These are phyloP conservation scores for Agrilus planipennis DNA, from an alignment of 1,140 invertebrate species.

Conservation along the genomic window DNA sequence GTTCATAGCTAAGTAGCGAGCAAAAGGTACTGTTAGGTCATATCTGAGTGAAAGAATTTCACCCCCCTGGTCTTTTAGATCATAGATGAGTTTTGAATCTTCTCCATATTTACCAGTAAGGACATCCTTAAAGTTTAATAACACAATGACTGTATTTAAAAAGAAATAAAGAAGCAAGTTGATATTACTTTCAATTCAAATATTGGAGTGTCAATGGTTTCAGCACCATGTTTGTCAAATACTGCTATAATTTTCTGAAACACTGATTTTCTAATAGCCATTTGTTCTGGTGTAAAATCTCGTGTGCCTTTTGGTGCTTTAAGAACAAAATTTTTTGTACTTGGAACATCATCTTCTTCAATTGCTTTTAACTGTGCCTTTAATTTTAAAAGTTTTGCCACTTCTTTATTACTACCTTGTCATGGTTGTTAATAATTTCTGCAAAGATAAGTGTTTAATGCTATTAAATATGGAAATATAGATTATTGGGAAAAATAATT, in stretches of 20 bases:
- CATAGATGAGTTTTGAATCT: constrained; percentile 98
- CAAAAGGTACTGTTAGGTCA: constrained; percentile 91
- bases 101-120: constrained; percentile 99
- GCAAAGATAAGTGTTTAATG: constrained; percentile 22
- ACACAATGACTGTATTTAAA: too few relatives aligned
- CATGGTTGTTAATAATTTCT: background rate
- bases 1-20: constrained; percentile 94
- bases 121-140: constrained; percentile 63
- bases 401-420: constrained; percentile 62
- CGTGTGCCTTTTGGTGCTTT: constrained; percentile 94
- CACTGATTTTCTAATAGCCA: constrained; percentile 82
- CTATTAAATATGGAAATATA: constrained; percentile 5
- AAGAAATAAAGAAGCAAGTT: background rate
- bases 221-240: constrained; percentile 96
- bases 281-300: constrained; percentile 90
- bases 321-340: constrained; percentile 64
- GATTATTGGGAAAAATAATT: constrained; percentile 6
- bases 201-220: constrained; percentile 97
- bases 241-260: constrained; percentile 79
- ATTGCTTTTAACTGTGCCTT: constrained; percentile 57
- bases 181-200: constrained; percentile 87
- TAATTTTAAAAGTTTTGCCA: constrained; percentile 64
- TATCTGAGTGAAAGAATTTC: constrained; percentile 86
- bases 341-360: constrained; percentile 36
- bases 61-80: constrained; percentile 96